phyloP scores from a whole-genome alignment of 2,888 invertebrate species.

The Heliconius ethilla region DNA sequence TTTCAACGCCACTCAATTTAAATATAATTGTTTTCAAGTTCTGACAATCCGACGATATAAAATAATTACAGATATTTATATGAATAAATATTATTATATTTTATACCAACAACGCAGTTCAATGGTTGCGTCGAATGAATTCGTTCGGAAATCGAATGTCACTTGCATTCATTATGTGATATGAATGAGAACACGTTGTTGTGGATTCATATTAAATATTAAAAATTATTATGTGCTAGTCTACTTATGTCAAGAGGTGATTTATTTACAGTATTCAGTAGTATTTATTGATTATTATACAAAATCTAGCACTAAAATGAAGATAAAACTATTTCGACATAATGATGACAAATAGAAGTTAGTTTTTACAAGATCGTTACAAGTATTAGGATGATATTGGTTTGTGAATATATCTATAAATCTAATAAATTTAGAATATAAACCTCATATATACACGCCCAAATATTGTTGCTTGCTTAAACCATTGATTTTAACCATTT shows the following conservation, averaged over 20 bases:
- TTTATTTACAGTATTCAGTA: too few relatives aligned
- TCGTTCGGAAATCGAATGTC: slow-evolving; percentile 37
- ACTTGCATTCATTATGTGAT: slow-evolving; percentile 33
- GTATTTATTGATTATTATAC: too few relatives aligned
- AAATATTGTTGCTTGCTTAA: neutral
- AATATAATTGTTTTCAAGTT: too few relatives aligned
- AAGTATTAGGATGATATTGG: too few relatives aligned
- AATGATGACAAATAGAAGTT: too few relatives aligned
- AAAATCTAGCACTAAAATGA: too few relatives aligned
- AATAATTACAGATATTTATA: neutral
- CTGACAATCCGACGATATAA: neutral
- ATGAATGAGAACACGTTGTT: slow-evolving; percentile 17
- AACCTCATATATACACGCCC: neutral
- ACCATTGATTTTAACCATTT: neutral
- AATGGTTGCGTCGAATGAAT: slow-evolving; percentile 24
- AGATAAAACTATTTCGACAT: too few relatives aligned
- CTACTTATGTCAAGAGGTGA: neutral
- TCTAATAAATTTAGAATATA: too few relatives aligned
- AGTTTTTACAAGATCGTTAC: too few relatives aligned
- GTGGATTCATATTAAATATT: slow-evolving; percentile 20
- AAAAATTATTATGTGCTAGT: neutral
- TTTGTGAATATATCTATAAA: too few relatives aligned
- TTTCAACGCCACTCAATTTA: too few relatives aligned
- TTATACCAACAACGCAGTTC: neutral
- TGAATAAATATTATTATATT: neutral